phyloP scores from a whole-genome alignment of 2,888 invertebrate genomes.

The Ceramica pisi region DNA sequence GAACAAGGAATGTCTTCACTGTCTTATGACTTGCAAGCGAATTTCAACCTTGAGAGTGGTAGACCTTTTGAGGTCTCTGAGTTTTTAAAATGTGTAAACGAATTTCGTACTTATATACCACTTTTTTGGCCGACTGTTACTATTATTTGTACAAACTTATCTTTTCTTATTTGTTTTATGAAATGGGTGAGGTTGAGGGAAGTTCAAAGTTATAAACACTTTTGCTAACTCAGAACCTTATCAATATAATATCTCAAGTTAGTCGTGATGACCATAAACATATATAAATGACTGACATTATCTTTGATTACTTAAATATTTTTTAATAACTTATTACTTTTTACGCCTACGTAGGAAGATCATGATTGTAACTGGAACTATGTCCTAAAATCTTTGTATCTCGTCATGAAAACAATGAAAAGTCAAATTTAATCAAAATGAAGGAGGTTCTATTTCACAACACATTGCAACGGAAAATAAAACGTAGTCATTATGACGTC shows the following conservation, averaged over 20 bases:
- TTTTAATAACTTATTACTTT: not conserved
- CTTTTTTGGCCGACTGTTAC: slow-evolving; percentile 7
- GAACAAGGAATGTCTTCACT: not conserved
- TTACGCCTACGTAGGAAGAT: not conserved
- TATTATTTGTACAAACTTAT: not conserved
- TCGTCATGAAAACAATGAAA: slow-evolving; percentile 34
- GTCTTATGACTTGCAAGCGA: not conserved
- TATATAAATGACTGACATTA: slow-evolving; percentile 4
- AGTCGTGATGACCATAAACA: not conserved
- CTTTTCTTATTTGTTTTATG: not conserved
- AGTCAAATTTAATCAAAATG: not conserved
- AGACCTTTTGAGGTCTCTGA: not conserved
- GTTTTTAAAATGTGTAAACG: not conserved
- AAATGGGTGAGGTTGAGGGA: not conserved
- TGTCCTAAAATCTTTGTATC: slow-evolving; percentile 2
- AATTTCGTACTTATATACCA: not conserved
- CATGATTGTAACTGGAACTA: not conserved
- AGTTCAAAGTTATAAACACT: not conserved
- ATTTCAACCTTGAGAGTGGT: not conserved
- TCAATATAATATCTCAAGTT: not conserved
- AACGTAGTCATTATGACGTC: slow-evolving; percentile 47
- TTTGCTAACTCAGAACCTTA: not conserved
- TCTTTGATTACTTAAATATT: not conserved
- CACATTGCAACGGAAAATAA: slow-evolving; percentile 38
- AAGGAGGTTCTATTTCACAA: slow-evolving; percentile 56